A percentile compares a stretch with the other conserved stretches of the same genome.
Evolutionary conservation across 2,888 invertebrate species (phyloP).

Genomic region (Petrolisthes cinctipes): DNA sequence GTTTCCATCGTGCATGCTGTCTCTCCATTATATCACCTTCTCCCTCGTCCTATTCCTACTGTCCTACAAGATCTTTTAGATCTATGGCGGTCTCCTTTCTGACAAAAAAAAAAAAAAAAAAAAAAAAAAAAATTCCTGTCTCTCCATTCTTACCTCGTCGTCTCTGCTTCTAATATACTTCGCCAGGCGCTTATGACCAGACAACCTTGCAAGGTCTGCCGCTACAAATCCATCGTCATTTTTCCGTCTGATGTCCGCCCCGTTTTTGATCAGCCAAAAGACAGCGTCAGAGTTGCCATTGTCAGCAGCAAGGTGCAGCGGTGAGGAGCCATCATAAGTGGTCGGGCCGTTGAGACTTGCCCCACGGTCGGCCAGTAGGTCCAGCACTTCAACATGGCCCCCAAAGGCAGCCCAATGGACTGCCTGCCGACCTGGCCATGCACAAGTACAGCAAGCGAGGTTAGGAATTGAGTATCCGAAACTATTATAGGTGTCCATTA

Average conservation of each 20-base stretch:
- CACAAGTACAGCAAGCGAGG: too few species aligned
- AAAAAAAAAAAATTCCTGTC: neutral
- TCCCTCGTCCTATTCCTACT: too few species aligned
- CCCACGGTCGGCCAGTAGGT: neutral
- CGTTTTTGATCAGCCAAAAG: neutral
- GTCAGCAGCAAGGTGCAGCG: conserved; percentile 11
- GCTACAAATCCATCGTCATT: neutral
- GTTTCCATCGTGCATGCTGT: too few species aligned
- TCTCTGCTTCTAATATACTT: neutral
- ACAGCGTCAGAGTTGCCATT: conserved; percentile 10
- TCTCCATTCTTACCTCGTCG: neutral
- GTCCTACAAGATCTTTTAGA: too few species aligned
- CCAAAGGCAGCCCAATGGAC: conserved; percentile 2
- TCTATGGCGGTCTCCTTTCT: neutral
- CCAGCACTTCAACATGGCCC: neutral
- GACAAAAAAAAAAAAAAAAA: neutral
- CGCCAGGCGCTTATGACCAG: neutral
- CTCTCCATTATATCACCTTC: too few species aligned
- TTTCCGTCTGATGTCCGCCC: neutral
- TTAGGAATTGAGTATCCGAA: too few species aligned
- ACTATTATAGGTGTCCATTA: too few species aligned
- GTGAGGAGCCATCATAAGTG: neutral
- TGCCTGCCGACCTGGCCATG: neutral
- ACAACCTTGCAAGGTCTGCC: neutral
- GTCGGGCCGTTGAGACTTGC: neutral